Evolutionary conservation across 1,140 invertebrate species (phyloP).

Genomic region (Rhynchophorus ferrugineus): DNA sequence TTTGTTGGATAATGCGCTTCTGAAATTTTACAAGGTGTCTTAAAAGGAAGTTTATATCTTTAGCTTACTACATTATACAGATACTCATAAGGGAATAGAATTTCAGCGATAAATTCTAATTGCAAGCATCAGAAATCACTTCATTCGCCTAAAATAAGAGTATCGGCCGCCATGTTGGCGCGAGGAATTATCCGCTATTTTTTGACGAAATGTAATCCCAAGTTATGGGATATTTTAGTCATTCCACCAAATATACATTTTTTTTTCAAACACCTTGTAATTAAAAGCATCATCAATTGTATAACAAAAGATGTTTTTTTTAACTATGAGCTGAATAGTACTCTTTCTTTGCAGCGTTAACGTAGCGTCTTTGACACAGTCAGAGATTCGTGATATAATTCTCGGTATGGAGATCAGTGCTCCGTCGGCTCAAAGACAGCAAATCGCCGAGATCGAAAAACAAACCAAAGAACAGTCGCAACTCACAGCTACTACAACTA

Average conservation of each 20-base stretch:
- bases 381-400: conserved; percentile 98
- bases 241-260: too few species aligned
- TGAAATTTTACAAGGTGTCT: conserved; percentile 13
- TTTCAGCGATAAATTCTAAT: too few species aligned
- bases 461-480: conserved; percentile 99
- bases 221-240: too few species aligned
- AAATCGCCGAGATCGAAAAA: conserved; percentile 99
- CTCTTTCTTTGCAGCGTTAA: conserved; percentile 66
- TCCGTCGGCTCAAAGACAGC: conserved; percentile 95
- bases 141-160: too few species aligned
- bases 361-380: conserved; percentile 96
- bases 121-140: too few species aligned
- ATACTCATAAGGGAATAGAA: too few species aligned
- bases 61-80: too few species aligned
- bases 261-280: neutral
- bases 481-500: conserved; percentile 93
- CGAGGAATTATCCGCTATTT: too few species aligned
- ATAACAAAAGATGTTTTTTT: neutral
- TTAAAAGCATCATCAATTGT: neutral
- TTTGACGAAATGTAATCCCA: too few species aligned
- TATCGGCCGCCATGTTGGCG: too few species aligned
- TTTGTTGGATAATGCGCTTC: conserved; percentile 18
- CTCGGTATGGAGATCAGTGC: conserved; percentile 99
- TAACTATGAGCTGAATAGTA: neutral
- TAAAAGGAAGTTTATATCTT: too few species aligned